Evolutionary conservation across 2,888 invertebrate genomes (phyloP).

Genomic region (Arrhopalites spinosus): DNA sequence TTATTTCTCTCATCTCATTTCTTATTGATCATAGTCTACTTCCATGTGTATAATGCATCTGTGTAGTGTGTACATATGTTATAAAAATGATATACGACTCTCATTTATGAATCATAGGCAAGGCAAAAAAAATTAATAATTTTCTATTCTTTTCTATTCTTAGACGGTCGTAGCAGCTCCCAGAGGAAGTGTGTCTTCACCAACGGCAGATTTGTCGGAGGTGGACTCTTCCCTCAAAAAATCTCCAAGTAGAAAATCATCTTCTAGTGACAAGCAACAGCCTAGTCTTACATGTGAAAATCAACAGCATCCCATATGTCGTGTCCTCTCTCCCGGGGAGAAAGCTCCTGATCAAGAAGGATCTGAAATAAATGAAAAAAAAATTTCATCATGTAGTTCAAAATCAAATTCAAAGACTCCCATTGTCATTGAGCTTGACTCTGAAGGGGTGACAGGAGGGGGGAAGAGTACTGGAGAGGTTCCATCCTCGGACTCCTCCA

Average conservation of each 20-base stretch:
- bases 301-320: slow-evolving; percentile 42
- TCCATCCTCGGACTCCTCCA: neutral
- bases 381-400: neutral
- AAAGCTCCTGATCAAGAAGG: slow-evolving; percentile 13
- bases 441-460: neutral
- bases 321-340: slow-evolving; percentile 13
- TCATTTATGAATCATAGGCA: no score
- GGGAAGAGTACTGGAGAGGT: neutral
- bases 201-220: slow-evolving; percentile 20
- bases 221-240: neutral
- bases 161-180: slow-evolving; percentile 45
- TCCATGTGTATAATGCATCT: no score
- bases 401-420: slow-evolving; percentile 3
- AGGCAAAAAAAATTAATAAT: no score
- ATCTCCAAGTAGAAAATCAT: slow-evolving; percentile 28
- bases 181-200: slow-evolving; percentile 29
- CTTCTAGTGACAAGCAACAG: slow-evolving; percentile 22
- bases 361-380: slow-evolving; percentile 18
- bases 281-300: slow-evolving; percentile 35
- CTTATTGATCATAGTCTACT: no score
- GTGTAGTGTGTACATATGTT: no score
- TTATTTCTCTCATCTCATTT: no score
- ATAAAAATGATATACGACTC: no score
- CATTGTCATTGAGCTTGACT: slow-evolving; percentile 8
- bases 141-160: slow-evolving; percentile 15